Base-by-base conservation (phyloP, 2,113 vertebrate genomes). In the Lycaon pictus region DNA sequence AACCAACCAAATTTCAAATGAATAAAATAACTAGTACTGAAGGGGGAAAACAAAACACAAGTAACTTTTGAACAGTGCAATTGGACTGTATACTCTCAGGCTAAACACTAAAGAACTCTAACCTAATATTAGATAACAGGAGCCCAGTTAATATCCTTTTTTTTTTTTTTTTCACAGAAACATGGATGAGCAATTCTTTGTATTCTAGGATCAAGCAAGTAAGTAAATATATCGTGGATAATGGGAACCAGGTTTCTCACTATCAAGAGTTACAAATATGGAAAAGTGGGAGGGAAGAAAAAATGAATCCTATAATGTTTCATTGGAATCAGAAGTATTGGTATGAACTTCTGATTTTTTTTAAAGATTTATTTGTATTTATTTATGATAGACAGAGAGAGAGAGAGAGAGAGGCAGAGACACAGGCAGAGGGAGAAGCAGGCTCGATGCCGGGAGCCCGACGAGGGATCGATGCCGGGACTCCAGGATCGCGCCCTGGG, bases 1-100 rank as follows among this genome's bases (percentile, higher is more conserved):
- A 83, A 65, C 7, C 22, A 94, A 90, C 3, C 74, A 67, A 89
- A 86, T 92, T 92, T 89, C 58, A 97, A 95, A 81, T 88, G 29
- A 76, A n/a, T 84, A 88, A 89, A 32, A 86, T 43, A 80, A 74
- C 13, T 25, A 92, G 48, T 3, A 79, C 16, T 60, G 74, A 32
- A 88, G 37, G 25, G 27, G 16, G 76, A 92, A 93, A 93, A 81
- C 71, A 88, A 95, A 95, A 82, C 74, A 71, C 48, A 55, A 96
- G 35, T 29, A 62, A 60, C 63, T 90, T 93, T 60, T 88, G 80
- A 92, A 65, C 60, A 67, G 22, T 90, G 3, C 88, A 32, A 89
- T 27, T 92, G 27, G 35, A 43, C 13, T 74, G 5, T 20, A 92
- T 7, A 56, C 25, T 53, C 69, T 96, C 55, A 88, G 17, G 19